Base-by-base conservation (phyloP, 2,797 vertebrate genomes). In the Benthosema pterotum region DNA sequence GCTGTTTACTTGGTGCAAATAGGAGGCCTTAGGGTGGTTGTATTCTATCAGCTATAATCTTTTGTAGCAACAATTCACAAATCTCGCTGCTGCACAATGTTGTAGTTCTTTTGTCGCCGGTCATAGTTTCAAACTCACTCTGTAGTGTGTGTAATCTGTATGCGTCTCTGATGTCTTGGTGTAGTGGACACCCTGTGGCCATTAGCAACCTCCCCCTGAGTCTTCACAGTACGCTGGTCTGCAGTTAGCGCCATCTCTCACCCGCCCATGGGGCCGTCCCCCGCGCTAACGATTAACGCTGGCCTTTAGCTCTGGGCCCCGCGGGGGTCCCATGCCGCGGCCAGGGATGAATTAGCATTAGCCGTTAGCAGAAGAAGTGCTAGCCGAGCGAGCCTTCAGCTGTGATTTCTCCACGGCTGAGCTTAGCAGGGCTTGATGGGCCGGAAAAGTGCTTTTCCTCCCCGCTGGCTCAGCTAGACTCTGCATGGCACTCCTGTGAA, bases 371-470 rank as follows among this genome's bases (percentile, higher is more conserved):
- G 81, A 55, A 83, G 81, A 55, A 59, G 80, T 56, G 63, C 78
- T 68, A 73, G 45, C 48, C 63, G 72, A 74, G 85, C 63, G 72
- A 74, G 85, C 87, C 85, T 74, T 80, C 64, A 83, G 88, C 87
- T 74, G 77, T 78, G 81, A 80, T 84, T 86, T 83, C 84, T 78
- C 84, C 82, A 79, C 84, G 3, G 80, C 69, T 59, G 69, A 83
- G 86, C 81, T 91, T 89, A 88, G 86, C 81, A 75, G 86, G 86
- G 78, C 87, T 86, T 86, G 87, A 89, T 92, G 91, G 91, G 88
- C 89, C 91, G 89, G 89, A 92, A 92, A 92, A 92, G 89, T 88
- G 87, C 80, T 91, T 92, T 89, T 87, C 79, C 85, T 86, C 87
- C 82, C 86, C 84, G 70, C 49, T 72, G 43, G 88, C 88, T 90